Evolutionary conservation across 2,797 vertebrate genomes (phyloP).

Genomic region (Thaleichthys pacificus): DNA sequence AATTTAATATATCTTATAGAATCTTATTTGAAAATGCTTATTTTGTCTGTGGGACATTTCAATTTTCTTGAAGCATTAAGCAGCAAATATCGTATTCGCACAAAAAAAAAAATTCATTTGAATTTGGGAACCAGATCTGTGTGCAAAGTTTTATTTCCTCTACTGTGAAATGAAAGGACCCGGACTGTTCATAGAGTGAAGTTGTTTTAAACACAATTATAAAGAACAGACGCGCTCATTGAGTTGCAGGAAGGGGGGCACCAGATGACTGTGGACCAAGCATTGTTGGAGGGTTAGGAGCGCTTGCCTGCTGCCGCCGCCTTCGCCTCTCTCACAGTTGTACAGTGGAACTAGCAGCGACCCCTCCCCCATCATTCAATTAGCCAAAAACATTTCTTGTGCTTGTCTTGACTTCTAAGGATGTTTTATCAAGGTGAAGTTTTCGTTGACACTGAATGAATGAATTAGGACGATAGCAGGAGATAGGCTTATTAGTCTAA

Average conservation of each 20-base stretch:
- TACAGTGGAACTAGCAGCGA: conserved; percentile 64
- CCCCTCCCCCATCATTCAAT: conserved; percentile 53
- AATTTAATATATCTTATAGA: not conserved
- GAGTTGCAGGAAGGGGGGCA: conserved; percentile 51
- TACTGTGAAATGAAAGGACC: conserved; percentile 49
- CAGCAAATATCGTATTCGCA: not conserved
- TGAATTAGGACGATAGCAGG: too few relatives aligned
- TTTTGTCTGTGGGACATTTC: not conserved
- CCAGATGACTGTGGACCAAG: conserved; percentile 64
- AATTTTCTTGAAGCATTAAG: too few relatives aligned
- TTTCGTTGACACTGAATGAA: conserved; percentile 12
- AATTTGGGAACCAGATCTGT: conserved; percentile 1
- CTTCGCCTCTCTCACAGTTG: conserved; percentile 57
- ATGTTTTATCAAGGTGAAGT: conserved; percentile 26
- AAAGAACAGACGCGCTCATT: conserved; percentile 66
- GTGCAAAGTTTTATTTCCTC: not conserved
- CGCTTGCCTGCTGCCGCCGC: conserved; percentile 81
- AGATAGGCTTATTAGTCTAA: not conserved
- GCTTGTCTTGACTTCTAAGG: conserved; percentile 35
- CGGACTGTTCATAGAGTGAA: conserved; percentile 57
- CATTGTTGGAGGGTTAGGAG: conserved; percentile 75
- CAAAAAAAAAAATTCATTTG: too few relatives aligned
- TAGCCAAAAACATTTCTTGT: conserved; percentile 49
- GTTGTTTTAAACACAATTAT: conserved; percentile 67
- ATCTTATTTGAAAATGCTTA: not conserved